A percentile compares a stretch with the other conserved stretches of the same genome.
phyloP scores from a whole-genome alignment of 2,113 vertebrate genomes.

The Phalacrocorax brasilianus region DNA sequence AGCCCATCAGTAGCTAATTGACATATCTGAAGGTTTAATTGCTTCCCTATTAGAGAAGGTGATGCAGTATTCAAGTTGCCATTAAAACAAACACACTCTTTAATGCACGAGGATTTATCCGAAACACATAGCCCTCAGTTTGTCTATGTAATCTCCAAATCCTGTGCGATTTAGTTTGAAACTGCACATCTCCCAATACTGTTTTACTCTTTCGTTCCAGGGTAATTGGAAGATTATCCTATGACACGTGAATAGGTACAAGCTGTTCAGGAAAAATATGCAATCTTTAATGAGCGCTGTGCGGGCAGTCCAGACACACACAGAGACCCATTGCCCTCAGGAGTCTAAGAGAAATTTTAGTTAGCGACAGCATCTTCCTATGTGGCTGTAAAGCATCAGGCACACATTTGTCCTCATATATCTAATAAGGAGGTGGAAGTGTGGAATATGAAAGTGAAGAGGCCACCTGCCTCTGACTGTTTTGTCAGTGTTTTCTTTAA shows the following conservation, averaged over 20 bases:
- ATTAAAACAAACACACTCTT: constrained; percentile 53
- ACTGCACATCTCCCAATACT: neutral
- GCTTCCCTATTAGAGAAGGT: constrained; percentile 72
- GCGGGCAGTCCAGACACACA: neutral
- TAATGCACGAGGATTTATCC: constrained; percentile 43
- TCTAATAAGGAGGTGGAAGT: neutral
- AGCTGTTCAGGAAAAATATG: neutral
- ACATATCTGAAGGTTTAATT: constrained; percentile 73
- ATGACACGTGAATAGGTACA: neutral
- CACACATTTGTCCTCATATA: neutral
- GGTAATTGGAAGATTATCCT: constrained; percentile 18
- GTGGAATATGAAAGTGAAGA: neutral
- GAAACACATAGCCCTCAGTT: neutral
- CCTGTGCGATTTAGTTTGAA: neutral
- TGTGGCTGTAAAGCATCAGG: neutral
- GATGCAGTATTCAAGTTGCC: constrained; percentile 48
- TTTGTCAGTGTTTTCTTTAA: neutral
- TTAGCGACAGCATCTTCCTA: neutral
- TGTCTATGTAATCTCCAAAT: neutral
- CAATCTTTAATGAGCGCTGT: neutral
- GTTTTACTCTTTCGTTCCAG: neutral
- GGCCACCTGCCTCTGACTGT: neutral
- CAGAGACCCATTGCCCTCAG: neutral
- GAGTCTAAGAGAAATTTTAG: neutral
- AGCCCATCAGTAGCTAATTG: constrained; percentile 68